Evolutionary conservation across 2,113 vertebrate species (phyloP).

Genomic region (Typhlomys cinereus): DNA sequence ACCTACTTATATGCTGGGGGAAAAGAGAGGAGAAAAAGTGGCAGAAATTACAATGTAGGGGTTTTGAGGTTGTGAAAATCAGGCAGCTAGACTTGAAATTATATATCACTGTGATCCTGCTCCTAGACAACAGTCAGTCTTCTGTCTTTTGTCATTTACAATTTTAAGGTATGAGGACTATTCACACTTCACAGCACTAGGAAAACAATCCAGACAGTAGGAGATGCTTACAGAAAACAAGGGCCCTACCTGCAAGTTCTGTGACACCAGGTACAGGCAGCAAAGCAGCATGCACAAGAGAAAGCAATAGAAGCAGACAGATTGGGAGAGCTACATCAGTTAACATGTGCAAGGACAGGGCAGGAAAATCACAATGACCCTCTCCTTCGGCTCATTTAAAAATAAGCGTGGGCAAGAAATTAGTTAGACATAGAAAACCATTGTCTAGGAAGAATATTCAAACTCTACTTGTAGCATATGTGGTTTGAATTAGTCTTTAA

Average conservation of each 20-base stretch:
- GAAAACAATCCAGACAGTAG: conserved; percentile 47
- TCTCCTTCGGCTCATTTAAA: conserved; percentile 16
- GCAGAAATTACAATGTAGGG: conserved; percentile 45
- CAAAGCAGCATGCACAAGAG: background rate
- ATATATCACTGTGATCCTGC: background rate
- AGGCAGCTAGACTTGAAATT: background rate
- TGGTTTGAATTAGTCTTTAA: background rate
- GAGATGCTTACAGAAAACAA: conserved; percentile 16
- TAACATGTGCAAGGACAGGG: background rate
- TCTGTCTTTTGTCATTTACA: background rate
- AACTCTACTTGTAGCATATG: conserved; percentile 42
- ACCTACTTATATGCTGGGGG: conserved; percentile 62
- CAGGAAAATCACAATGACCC: background rate
- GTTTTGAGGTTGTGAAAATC: conserved; percentile 22
- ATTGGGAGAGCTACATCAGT: background rate
- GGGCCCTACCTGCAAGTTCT: background rate
- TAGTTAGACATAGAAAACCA: conserved; percentile 31
- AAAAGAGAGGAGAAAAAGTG: background rate
- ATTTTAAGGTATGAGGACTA: conserved; percentile 29
- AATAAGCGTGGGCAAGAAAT: conserved; percentile 42
- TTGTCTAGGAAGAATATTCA: background rate
- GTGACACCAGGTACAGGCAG: conserved; percentile 1
- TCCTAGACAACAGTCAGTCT: background rate
- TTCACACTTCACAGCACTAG: background rate
- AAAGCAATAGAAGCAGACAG: conserved; percentile 27